A percentile compares a stretch with the other conserved stretches of the same genome.
Conservation (phyloP, 2,888 invertebrate species). For the Caenorhabditis angaria region DNA sequence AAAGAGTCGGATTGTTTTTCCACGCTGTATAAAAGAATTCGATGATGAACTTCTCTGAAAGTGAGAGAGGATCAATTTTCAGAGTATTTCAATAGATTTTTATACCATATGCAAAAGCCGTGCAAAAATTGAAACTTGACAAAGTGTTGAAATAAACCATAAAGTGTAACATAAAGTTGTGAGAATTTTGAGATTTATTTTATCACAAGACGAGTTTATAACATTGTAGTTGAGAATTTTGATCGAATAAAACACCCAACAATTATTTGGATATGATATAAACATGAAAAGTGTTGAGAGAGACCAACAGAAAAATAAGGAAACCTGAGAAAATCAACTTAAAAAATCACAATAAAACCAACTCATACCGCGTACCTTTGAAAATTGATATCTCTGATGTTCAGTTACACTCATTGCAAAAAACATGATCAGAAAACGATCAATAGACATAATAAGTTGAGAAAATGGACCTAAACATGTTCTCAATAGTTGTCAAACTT, state of each 20-base stretch:
- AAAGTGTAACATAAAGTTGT: neutral
- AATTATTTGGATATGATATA: slow-evolving; percentile 7
- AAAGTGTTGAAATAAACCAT: neutral
- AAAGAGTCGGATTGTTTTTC: slow-evolving; percentile 10
- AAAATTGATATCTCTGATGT: neutral
- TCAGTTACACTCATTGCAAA: slow-evolving; percentile 7
- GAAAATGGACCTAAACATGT: slow-evolving; percentile 9
- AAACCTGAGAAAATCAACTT: too few relatives aligned
- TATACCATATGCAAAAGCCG: neutral
- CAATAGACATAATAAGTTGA: slow-evolving; percentile 11
- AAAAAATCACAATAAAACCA: too few relatives aligned
- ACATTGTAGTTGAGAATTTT: slow-evolving; percentile 4
- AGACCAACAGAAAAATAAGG: neutral
- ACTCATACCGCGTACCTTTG: too few relatives aligned
- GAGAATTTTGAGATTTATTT: slow-evolving; percentile 1
- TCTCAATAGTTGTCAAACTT: too few relatives aligned
- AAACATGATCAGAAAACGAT: slow-evolving; percentile 14
- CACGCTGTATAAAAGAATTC: neutral
- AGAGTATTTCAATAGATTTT: neutral
- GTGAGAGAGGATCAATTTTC: neutral
- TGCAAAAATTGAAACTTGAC: slow-evolving; percentile 3
- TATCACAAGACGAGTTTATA: slow-evolving; percentile 5
- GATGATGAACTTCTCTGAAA: neutral
- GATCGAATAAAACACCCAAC: slow-evolving; percentile 11
- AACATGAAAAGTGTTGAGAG: neutral